These are phyloP conservation scores for Sabatieria punctata DNA, from an alignment of 2,888 invertebrate genomes.

Conservation along the genomic window DNA sequence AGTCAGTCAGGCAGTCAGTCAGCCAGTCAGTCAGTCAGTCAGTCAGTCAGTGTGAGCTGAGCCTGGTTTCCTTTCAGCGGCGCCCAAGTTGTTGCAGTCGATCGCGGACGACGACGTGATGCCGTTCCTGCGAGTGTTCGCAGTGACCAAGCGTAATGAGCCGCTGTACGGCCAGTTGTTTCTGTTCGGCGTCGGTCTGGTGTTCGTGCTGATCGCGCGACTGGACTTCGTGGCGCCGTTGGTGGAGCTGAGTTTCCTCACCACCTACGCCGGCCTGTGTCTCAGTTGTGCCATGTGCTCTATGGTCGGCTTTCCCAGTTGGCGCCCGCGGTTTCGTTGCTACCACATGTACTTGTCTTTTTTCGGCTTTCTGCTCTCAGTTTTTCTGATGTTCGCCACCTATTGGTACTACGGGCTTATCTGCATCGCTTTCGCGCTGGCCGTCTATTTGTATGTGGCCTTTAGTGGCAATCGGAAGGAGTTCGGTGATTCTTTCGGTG, in stretches of 20 bases:
- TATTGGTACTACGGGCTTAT: slow-evolving; percentile 81
- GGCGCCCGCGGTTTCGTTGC: slow-evolving; percentile 89
- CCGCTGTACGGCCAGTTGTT: slow-evolving; percentile 80
- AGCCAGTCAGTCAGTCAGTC: background rate
- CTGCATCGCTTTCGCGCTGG: slow-evolving; percentile 76
- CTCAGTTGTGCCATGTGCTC: slow-evolving; percentile 92
- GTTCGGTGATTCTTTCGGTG: background rate
- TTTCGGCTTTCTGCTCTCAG: slow-evolving; percentile 62
- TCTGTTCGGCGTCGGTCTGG: slow-evolving; percentile 44
- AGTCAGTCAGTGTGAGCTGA: background rate
- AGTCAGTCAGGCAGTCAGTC: too few species aligned
- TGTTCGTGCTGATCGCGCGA: background rate
- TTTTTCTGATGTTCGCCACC: slow-evolving; percentile 91
- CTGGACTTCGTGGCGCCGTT: slow-evolving; percentile 54
- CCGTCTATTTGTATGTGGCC: slow-evolving; percentile 88
- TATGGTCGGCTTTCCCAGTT: slow-evolving; percentile 70
- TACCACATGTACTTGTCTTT: slow-evolving; percentile 88
- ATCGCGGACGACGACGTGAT: slow-evolving; percentile 90
- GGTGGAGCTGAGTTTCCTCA: slow-evolving; percentile 58
- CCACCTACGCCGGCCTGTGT: slow-evolving; percentile 84
- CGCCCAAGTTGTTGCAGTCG: slow-evolving; percentile 52
- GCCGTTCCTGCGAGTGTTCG: slow-evolving; percentile 76
- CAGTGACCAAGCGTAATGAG: slow-evolving; percentile 79
- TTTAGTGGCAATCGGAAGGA: slow-evolving; percentile 47
- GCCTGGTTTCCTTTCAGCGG: slow-evolving; percentile 13